Conservation (phyloP, 2,113 vertebrate genomes). For the Climacteris rufus region DNA sequence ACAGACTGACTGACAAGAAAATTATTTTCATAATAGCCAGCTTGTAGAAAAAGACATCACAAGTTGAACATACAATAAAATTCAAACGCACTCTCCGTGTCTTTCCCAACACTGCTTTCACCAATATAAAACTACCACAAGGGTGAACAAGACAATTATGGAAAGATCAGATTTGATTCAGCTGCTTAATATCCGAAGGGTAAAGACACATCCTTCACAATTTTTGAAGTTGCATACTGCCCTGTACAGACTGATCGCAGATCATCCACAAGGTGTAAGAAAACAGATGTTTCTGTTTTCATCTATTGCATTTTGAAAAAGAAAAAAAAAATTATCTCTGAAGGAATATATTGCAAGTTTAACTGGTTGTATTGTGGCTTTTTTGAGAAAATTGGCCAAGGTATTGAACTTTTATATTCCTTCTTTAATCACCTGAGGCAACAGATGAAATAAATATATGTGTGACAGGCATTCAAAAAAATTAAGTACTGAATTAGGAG, state of each 20-base stretch:
- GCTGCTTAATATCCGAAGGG: not conserved
- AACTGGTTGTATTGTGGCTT: rapidly evolving
- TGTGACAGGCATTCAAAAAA: not conserved
- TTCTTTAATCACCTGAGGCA: not conserved
- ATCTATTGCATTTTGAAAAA: not conserved
- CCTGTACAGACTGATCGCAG: not conserved
- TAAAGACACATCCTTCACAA: not conserved
- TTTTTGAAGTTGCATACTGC: not conserved
- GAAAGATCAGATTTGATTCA: not conserved
- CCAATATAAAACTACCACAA: not conserved
- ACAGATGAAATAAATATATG: not conserved
- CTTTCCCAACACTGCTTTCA: not conserved
- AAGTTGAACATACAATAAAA: not conserved
- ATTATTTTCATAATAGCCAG: not conserved
- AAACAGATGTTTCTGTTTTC: not conserved
- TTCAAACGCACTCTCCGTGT: rapidly evolving
- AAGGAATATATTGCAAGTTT: not conserved
- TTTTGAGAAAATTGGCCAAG: not conserved
- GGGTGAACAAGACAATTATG: not conserved
- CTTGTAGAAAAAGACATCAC: not conserved
- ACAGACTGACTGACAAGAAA: not conserved
- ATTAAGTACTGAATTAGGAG: not conserved
- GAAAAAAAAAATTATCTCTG: too few species aligned
- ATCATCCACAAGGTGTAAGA: not conserved
- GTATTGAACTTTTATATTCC: not conserved